phyloP scores from a whole-genome alignment of 2,113 vertebrate species.

The Lampris megalopsis region DNA sequence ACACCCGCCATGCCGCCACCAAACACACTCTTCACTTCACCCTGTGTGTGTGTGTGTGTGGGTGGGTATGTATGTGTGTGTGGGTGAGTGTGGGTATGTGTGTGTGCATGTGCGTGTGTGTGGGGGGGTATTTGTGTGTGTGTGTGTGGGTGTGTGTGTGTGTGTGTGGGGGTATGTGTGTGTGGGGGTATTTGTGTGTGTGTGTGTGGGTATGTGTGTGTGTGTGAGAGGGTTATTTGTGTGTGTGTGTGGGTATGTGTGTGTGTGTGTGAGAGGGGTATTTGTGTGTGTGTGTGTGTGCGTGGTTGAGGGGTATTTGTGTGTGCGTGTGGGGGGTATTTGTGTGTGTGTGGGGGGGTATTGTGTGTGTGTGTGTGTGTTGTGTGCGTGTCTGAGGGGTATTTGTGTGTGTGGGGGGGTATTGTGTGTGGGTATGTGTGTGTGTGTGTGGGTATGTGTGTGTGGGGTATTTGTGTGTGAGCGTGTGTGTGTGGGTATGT shows the following conservation, averaged over 20 bases:
- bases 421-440: constrained; percentile 13
- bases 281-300: constrained; percentile 33
- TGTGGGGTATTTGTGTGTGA: background rate
- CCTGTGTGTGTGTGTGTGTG: background rate
- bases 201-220: constrained; percentile 42
- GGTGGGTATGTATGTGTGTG: constrained; percentile 33
- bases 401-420: constrained; percentile 44
- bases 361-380: too few species aligned
- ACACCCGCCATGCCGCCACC: constrained; percentile 67
- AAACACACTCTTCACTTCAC: constrained; percentile 37
- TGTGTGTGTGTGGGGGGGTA: constrained; percentile 12
- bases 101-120: constrained; percentile 2
- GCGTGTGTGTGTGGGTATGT: too few species aligned
- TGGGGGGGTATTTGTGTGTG: constrained; percentile 27
- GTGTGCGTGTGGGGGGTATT: constrained; percentile 48
- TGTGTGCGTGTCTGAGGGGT: constrained; percentile 41
- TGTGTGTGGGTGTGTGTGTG: constrained; percentile 41
- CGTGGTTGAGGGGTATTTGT: constrained; percentile 22
- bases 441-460: constrained; percentile 51
- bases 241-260: constrained; percentile 26
- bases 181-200: constrained; percentile 27
- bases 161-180: constrained; percentile 24
- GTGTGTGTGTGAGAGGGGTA: constrained; percentile 43
- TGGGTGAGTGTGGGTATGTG: constrained; percentile 40
- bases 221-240: constrained; percentile 50